Conservation (phyloP, 2,797 vertebrate species). For the Myotis planiceps region DNA sequence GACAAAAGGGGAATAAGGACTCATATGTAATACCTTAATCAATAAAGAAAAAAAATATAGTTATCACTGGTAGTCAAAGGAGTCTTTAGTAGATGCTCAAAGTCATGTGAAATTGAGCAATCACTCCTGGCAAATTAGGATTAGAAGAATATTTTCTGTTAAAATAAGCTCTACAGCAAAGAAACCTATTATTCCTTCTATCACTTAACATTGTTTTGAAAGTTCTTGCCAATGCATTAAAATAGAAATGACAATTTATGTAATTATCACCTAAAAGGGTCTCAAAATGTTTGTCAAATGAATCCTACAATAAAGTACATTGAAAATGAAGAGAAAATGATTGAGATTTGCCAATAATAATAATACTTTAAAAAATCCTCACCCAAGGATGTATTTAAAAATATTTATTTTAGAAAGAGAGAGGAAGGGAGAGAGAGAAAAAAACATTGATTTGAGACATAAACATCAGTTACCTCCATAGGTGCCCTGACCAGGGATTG, state of each 20-base stretch:
- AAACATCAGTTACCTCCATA: background rate
- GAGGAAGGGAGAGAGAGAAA: background rate
- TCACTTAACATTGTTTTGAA: conserved; percentile 1
- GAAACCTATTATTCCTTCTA: background rate
- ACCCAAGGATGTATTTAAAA: background rate
- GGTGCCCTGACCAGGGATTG: background rate
- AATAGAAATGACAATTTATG: background rate
- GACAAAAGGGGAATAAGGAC: no score
- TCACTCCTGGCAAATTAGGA: background rate
- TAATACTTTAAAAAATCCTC: background rate
- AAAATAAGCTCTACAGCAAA: background rate
- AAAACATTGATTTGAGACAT: background rate
- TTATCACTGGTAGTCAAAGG: background rate
- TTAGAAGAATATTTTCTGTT: conserved; percentile 8
- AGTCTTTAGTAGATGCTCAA: background rate
- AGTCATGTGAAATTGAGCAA: background rate
- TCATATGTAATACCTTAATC: no score
- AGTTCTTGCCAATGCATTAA: conserved; percentile 12
- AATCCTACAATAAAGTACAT: background rate
- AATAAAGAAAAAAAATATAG: background rate
- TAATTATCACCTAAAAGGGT: background rate
- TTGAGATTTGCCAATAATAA: background rate
- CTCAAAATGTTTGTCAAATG: conserved; percentile 11
- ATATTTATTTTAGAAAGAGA: background rate
- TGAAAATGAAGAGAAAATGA: background rate